Evolutionary conservation across 2,113 vertebrate species (phyloP), one percentile per base, ranked within the genome.

Genomic region (Orthochromis indermauri): DNA sequence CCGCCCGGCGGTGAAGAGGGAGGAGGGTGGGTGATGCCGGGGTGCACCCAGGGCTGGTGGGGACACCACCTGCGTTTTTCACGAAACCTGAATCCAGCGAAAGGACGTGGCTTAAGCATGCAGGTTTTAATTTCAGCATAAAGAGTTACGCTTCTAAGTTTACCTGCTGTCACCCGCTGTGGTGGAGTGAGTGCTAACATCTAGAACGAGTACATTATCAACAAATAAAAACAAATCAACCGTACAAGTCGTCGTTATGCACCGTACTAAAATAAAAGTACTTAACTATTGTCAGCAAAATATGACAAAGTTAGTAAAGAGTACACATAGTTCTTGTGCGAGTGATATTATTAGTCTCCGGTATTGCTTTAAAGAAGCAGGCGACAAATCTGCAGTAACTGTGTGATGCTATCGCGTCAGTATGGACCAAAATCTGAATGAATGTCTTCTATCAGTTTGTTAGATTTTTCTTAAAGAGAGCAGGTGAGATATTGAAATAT

Each of bases 1-100:
- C 92, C 93, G 88, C 90, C 84, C 88, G 81, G 88, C 61, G 86
- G 90, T 89, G 82, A 90, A 82, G 53, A 16, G 10, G 79, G 9
- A n/a, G 8, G 54, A 14, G 8, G 37, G 21, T 37, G 68, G 84
- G 80, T 89, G 82, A 86, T 53, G 57, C 90, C 71, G 88, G 68
- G 86, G 49, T 63, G 82, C 51, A 82, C 79, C 66, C 51, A 33
- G 51, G 59, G 45, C 24, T 26, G 31, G 16, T 6, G 63, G 86
- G 51, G 47, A 35, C 17, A 5, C 40, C n/a, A 54, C 79, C 49
- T 35, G 28, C 42, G 24, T 19, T 14, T 73, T 68, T 11, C 21
- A 16, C 9, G 31, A 40, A 57, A 84, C 28, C 35, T 55, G 81
- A 80, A 45, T 40, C 71, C 57, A 83, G 42, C 8, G 45, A 37